A percentile compares a stretch with the other conserved stretches of the same genome.
These are phyloP conservation scores for Subacronicta megacephala DNA, from an alignment of 2,888 invertebrate genomes.

Conservation along the genomic window DNA sequence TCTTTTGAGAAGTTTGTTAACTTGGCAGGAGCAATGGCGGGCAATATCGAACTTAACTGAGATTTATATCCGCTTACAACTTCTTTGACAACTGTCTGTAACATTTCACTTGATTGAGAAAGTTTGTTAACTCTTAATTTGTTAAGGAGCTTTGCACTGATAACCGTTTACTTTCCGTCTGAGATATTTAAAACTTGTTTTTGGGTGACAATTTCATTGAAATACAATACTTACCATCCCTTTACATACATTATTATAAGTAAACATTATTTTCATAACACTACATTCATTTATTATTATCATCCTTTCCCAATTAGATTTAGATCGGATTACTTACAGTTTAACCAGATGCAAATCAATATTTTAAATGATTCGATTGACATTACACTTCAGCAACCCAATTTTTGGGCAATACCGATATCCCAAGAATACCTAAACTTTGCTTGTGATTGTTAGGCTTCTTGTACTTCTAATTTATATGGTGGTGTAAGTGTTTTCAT, in stretches of 20 bases:
- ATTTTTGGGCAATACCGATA: too few relatives aligned
- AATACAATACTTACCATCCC: conserved; percentile 17
- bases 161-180: conserved; percentile 42
- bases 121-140: conserved; percentile 66
- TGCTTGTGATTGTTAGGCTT: too few relatives aligned
- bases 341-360: too few relatives aligned
- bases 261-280: too few relatives aligned
- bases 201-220: conserved; percentile 31
- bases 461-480: too few relatives aligned
- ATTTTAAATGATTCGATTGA: too few relatives aligned
- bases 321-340: too few relatives aligned
- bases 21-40: conserved; percentile 69
- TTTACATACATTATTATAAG: background rate
- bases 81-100: conserved; percentile 77
- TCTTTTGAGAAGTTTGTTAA: conserved; percentile 76
- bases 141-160: conserved; percentile 31
- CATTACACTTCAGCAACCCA: too few relatives aligned
- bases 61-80: conserved; percentile 81
- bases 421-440: too few relatives aligned
- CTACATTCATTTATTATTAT: too few relatives aligned
- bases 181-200: conserved; percentile 36
- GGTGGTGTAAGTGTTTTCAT: background rate
- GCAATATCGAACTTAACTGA: conserved; percentile 79
- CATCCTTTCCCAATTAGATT: too few relatives aligned
- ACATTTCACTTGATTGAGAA: conserved; percentile 73